phyloP scores from a whole-genome alignment of 2,113 vertebrate genomes.

The Myotis brandtii region DNA sequence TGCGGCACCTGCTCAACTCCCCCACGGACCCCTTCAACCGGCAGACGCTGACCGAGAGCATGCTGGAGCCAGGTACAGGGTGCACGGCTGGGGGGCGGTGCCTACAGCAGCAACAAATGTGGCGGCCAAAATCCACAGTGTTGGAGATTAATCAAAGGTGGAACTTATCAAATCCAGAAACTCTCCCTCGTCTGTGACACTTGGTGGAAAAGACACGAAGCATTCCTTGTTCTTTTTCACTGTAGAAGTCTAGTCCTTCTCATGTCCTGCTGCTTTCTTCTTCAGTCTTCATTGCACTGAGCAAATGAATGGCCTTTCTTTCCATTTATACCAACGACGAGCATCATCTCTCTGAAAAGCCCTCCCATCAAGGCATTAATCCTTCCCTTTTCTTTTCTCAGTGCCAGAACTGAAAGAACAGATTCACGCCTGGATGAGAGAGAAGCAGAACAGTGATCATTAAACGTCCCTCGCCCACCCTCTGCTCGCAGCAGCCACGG shows the following conservation, averaged over 20 bases:
- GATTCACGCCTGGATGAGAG: conserved; percentile 98
- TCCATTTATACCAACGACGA: accelerated
- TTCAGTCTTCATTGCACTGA: background rate
- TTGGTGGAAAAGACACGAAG: background rate
- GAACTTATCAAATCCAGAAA: background rate
- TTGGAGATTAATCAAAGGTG: background rate
- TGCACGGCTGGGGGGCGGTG: accelerated
- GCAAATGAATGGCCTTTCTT: background rate
- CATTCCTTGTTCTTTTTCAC: background rate
- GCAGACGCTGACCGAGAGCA: conserved; percentile 96
- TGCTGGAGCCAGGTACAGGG: conserved; percentile 96
- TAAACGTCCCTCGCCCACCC: conserved; percentile 61
- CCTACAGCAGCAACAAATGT: accelerated
- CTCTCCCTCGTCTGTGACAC: background rate
- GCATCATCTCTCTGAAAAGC: background rate
- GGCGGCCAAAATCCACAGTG: accelerated
- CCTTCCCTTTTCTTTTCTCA: conserved; percentile 69
- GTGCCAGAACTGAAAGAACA: conserved; percentile 98
- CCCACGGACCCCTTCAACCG: conserved; percentile 98
- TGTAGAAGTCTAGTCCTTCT: background rate
- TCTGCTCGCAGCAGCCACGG: conserved; percentile 48
- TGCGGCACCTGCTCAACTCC: conserved; percentile 97
- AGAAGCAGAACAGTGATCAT: conserved; percentile 94
- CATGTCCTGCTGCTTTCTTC: background rate
- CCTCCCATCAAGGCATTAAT: background rate